Base-by-base conservation (phyloP, 64 coral and sea anemone genomes). In the Dendronephthya gigantea region DNA sequence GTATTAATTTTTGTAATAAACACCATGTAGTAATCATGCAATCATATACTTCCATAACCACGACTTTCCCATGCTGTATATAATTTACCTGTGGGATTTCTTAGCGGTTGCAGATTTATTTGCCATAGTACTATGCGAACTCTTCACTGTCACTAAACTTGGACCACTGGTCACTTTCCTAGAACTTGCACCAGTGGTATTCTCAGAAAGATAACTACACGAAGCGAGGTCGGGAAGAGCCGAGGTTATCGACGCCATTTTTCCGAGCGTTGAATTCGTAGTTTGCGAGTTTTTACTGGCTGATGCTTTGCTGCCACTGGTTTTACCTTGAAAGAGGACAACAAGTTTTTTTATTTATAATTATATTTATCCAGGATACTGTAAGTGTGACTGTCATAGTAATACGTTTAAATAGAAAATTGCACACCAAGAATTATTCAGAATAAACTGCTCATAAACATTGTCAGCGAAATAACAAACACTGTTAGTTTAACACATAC, bases 141-240 rank as follows among this genome's bases (percentile, higher is more conserved):
- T 75, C n/a, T 75, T 75, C 1, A 75, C 69, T 33, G 69, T 75
- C 28, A 75, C 72, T 33, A 79, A 79, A 79, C 72, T 79, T 36
- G 72, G 72, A 2, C 72, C 72, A 79, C 31, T 39, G 1, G 25
- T 13, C 15, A 29, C 19, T 2, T 79, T 79, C 1, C 36, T 79
- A 12, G 72, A 79, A 36, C 32, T 36, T 36, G 32, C 0, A 0
- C 72, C 72, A 19, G 55, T 79, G 32, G 72, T 36, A 79, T 79
- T 79, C 1, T 79, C 72, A 0, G 72, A 36, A 79, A 79, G 72
- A 1, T 79, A 79, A 79, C 72, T 79, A 35, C 72, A 79, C 7
- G 72, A 79, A 30, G 72, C 72, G 15, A 79, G 32, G 29, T 79
- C 72, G 0, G 72, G 72, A 33, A 79, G 72, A 35, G 72, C 72